Evolutionary conservation across 2,888 invertebrate genomes (phyloP).

Genomic region (Eretmocerus hayati): DNA sequence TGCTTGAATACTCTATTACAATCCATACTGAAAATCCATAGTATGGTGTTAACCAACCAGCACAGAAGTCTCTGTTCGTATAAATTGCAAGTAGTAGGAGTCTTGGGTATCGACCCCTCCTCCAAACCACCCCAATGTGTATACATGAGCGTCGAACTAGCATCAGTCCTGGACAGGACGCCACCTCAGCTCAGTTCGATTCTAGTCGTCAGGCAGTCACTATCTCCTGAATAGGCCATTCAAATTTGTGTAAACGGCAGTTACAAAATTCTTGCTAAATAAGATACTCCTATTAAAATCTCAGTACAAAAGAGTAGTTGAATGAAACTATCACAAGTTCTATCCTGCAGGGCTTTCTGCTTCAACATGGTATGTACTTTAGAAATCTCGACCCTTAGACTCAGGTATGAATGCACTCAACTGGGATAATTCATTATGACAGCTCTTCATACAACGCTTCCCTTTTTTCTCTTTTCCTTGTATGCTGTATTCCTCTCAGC

Average conservation of each 20-base stretch:
- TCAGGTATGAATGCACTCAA: conserved; percentile 39
- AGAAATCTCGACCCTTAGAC: conserved; percentile 21
- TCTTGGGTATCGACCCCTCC: conserved; percentile 25
- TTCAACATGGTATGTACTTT: conserved; percentile 42
- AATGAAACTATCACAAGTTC: conserved; percentile 15
- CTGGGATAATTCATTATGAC: conserved; percentile 43
- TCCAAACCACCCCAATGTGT: conserved; percentile 16
- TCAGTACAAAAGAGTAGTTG: conserved; percentile 7
- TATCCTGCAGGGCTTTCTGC: conserved; percentile 14
- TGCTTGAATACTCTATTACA: no score
- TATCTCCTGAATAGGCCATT: no score
- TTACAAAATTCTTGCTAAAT: no score
- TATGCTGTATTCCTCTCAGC: conserved; percentile 1
- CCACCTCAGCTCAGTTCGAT: conserved; percentile 40
- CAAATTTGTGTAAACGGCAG: no score
- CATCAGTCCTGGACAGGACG: conserved; percentile 45
- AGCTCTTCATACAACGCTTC: conserved; percentile 41
- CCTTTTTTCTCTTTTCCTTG: conserved; percentile 23
- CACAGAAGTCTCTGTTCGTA: conserved; percentile 17
- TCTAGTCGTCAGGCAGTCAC: conserved; percentile 35
- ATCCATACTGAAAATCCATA: conserved; percentile 2
- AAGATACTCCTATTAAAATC: conserved; percentile 17
- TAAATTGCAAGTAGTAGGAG: conserved; percentile 21
- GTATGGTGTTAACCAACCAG: conserved; percentile 13
- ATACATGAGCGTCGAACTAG: conserved; percentile 29